phyloP scores from a whole-genome alignment of 2,888 invertebrate genomes.

The Pyrochroa serraticornis region DNA sequence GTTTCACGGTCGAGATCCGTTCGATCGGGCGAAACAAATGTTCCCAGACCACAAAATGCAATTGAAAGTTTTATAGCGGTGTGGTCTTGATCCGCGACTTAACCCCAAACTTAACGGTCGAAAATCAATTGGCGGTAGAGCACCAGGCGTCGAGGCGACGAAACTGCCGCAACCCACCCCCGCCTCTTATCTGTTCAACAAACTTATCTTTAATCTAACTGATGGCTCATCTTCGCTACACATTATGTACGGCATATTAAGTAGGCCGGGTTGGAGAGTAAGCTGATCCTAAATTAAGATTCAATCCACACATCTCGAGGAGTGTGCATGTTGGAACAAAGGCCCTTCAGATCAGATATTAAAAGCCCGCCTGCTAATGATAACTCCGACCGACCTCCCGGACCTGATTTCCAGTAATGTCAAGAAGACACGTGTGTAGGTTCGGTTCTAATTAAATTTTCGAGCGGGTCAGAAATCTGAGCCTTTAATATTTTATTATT shows the following conservation, averaged over 20 bases:
- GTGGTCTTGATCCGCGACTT: constrained; percentile 22
- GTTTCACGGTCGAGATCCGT: no score
- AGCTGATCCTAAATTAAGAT: constrained; percentile 35
- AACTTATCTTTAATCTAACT: constrained; percentile 21
- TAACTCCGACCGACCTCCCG: constrained; percentile 20
- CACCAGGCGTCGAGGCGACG: no score
- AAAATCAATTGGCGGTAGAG: constrained; percentile 23
- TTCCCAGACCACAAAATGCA: constrained; percentile 18
- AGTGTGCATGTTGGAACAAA: constrained; percentile 43
- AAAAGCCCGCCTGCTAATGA: constrained; percentile 35
- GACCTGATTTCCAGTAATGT: constrained; percentile 6
- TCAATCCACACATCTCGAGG: constrained; percentile 38
- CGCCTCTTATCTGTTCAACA: constrained; percentile 13
- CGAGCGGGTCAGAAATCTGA: constrained; percentile 10
- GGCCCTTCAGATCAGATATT: constrained; percentile 42
- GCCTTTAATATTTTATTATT: constrained; percentile 21
- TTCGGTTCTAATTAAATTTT: constrained; percentile 23
- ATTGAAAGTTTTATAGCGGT: constrained; percentile 26
- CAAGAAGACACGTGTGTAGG: constrained; percentile 20
- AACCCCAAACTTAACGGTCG: constrained; percentile 20
- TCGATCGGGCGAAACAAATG: constrained; percentile 13
- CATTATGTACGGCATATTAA: constrained; percentile 27
- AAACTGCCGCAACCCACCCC: constrained; percentile 7
- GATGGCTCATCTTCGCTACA: constrained; percentile 22
- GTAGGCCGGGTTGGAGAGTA: constrained; percentile 8